A percentile compares a stretch with the other conserved stretches of the same genome.
Evolutionary conservation across 2,797 vertebrate species (phyloP).

Genomic region (Paedocypris micromegethes): DNA sequence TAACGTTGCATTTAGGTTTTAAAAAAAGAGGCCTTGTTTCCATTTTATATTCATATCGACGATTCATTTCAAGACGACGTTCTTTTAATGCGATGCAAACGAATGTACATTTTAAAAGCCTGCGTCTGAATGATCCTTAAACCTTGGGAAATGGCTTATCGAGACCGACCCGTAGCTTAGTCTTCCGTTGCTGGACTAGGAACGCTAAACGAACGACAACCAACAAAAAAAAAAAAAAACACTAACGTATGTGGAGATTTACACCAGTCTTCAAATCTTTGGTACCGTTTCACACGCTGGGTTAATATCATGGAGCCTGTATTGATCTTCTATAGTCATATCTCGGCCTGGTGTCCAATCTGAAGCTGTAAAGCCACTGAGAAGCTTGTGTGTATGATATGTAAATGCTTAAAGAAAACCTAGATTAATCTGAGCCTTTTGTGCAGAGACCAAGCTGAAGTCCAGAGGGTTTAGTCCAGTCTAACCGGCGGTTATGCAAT

Average conservation of each 20-base stretch:
- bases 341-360: constrained; percentile 27
- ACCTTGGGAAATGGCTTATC: background rate
- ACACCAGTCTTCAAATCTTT: constrained; percentile 39
- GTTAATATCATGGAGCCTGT: too few species aligned
- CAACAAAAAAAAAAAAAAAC: too few species aligned
- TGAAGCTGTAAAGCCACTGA: constrained; percentile 67
- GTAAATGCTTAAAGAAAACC: constrained; percentile 64
- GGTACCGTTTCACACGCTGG: constrained; percentile 57
- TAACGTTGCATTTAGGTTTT: constrained; percentile 7
- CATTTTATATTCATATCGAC: constrained; percentile 41
- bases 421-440: constrained; percentile 69
- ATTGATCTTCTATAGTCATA: too few species aligned
- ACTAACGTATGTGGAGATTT: background rate
- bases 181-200: constrained; percentile 35
- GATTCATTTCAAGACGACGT: constrained; percentile 6
- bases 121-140: constrained; percentile 13
- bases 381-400: constrained; percentile 77
- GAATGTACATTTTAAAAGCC: constrained; percentile 43
- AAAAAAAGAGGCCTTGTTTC: constrained; percentile 35
- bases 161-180: constrained; percentile 20
- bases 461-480: constrained; percentile 44
- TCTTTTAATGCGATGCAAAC: constrained; percentile 34
- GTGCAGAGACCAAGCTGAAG: constrained; percentile 50
- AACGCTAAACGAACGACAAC: constrained; percentile 18
- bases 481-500: constrained; percentile 55